A percentile compares a stretch with the other conserved stretches of the same genome.
These are phyloP conservation scores for Agrochola lychnidis DNA, from an alignment of 2,888 invertebrate genomes.

Conservation along the genomic window DNA sequence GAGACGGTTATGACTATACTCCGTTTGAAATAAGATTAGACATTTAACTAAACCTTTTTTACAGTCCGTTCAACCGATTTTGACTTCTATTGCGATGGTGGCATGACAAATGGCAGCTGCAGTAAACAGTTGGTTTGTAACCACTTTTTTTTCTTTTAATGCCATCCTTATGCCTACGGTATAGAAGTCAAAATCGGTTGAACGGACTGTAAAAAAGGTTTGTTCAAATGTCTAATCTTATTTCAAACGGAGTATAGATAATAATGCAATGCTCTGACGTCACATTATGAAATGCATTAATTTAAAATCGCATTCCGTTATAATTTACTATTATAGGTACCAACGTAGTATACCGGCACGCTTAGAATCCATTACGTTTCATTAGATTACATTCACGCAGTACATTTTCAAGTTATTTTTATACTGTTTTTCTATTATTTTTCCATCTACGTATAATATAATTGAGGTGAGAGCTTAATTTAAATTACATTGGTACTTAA, in stretches of 20 bases:
- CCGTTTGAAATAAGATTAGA: too few relatives aligned
- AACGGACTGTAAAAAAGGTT: too few relatives aligned
- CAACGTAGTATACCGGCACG: conserved; percentile 32
- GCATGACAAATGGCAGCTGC: too few relatives aligned
- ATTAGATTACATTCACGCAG: conserved; percentile 45
- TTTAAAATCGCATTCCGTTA: conserved; percentile 65
- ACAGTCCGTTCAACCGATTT: too few relatives aligned
- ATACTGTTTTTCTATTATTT: conserved; percentile 29
- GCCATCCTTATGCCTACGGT: too few relatives aligned
- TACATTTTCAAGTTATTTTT: conserved; percentile 21
- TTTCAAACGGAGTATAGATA: too few relatives aligned
- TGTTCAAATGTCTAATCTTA: too few relatives aligned
- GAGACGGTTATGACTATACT: neutral
- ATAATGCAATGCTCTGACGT: conserved; percentile 7
- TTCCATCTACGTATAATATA: conserved; percentile 15
- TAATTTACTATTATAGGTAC: conserved; percentile 29
- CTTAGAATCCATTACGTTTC: conserved; percentile 54
- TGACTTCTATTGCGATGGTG: too few relatives aligned
- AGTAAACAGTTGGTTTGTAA: too few relatives aligned
- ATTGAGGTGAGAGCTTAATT: conserved; percentile 29
- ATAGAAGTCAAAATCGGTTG: too few relatives aligned
- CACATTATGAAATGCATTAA: conserved; percentile 61
- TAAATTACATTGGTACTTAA: conserved; percentile 35
- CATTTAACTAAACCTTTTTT: too few relatives aligned
- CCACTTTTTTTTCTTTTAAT: too few relatives aligned